Evolutionary conservation across 1,140 invertebrate species (phyloP), one percentile per base, ranked within the genome.

Genomic region (Antheraea mylitta): DNA sequence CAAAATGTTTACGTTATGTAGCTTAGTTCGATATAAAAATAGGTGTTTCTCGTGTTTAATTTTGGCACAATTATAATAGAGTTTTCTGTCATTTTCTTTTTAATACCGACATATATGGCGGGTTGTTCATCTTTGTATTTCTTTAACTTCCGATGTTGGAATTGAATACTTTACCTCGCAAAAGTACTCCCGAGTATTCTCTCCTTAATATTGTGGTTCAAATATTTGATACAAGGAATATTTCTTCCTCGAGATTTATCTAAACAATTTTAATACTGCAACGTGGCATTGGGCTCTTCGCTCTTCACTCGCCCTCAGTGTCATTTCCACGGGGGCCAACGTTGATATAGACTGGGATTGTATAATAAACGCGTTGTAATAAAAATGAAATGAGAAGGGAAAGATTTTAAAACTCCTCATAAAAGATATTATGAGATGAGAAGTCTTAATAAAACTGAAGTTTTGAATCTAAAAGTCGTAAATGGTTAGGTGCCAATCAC

Each of bases 401-500:
- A 79, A 75, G 74, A 69, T 79, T 78, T 82, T 78, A 13, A 61
- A 79, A 79, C 70, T 75, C 64, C 67, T 72, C 72, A 72, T 78
- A 76, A 77, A 80, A 11, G 67, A 77, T 79, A 79, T 79, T 76
- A 79, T 71, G 75, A 80, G 74, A 80, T 77, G 77, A 80, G 75
- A 75, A 74, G 36, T 69, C 11, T 74, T 76, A 71, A 79, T 81
- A 78, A 81, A 79, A 81, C 64, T 67, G 58, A 37, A 60, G 66
- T 72, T 82, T 74, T 79, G 76, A 82, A 84, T 79, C 64, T 77
- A 76, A 68, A 78, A 79, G 71, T 70, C 73, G 66, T 82, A 80
- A 80, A 64, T 22, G 22, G 16, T 5, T 53, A 16, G 45, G 16
- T 53, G 16, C 6, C 45, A 53, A 53, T 16, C 45, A n/a, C 16